A percentile compares a stretch with the other conserved stretches of the same genome.
These are phyloP conservation scores for Prietella phreatophila DNA, from an alignment of 2,113 vertebrate genomes.

Conservation along the genomic window DNA sequence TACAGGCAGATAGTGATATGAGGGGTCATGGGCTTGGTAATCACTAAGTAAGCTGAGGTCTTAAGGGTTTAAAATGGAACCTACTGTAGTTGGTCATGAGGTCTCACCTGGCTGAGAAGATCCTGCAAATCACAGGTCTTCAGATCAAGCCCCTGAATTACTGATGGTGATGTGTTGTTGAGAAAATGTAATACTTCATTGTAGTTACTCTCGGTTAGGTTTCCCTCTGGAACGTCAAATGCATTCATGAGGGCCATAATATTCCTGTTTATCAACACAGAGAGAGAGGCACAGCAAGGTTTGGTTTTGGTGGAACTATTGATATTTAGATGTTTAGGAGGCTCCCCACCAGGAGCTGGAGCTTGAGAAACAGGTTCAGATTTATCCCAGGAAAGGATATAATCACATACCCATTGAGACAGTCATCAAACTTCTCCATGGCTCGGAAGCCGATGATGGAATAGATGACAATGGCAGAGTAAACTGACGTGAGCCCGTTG, in stretches of 20 bases:
- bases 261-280: conserved; percentile 62
- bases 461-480: conserved; percentile 89
- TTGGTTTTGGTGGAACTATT: not conserved
- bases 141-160: conserved; percentile 59
- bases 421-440: conserved; percentile 82
- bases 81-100: not conserved
- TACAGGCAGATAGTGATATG: not conserved
- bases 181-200: conserved; percentile 13
- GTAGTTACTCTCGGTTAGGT: conserved; percentile 69
- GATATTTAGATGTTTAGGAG: too few relatives aligned
- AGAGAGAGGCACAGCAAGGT: not conserved
- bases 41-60: not conserved
- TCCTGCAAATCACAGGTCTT: conserved; percentile 61
- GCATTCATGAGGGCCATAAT: conserved; percentile 65
- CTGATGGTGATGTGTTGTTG: conserved; percentile 62
- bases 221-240: conserved; percentile 65
- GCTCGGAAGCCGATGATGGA: conserved; percentile 97
- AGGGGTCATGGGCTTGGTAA: not conserved
- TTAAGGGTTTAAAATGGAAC: not conserved
- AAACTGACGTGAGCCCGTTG: conserved; percentile 91
- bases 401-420: conserved; percentile 70
- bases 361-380: not conserved
- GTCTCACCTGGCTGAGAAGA: conserved; percentile 69
- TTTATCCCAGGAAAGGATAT: not conserved
- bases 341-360: not conserved